Base-by-base conservation (phyloP, 2,113 vertebrate genomes). In the Nibea albiflora region DNA sequence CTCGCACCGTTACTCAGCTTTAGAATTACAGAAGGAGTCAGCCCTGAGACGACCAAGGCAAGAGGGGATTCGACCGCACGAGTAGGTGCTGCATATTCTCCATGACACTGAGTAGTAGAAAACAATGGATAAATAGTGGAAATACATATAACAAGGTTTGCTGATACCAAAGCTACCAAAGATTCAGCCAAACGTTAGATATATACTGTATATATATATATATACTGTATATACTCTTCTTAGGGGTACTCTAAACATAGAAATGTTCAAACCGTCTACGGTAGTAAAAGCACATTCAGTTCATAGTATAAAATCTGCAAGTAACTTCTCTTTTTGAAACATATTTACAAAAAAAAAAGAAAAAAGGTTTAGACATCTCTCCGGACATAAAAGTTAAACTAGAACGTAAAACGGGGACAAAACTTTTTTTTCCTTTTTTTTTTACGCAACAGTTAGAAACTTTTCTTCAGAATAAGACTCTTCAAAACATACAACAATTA, bases 201-300 rank as follows among this genome's bases (percentile, higher is more conserved):
- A 12, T 54, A 54, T 19, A 4, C 35, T 54, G 4, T 54, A 54
- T 54, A 54, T 54, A 54, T 26, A 54, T 26, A 26, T 54, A 26
- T 44, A 20, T 31, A 20, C 35, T 39, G 35, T 61, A 62, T 76
- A 35, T 22, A 50, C 39, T 88, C 70, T 88, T 87, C 61, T 85
- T 75, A 58, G 88, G 85, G 82, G 64, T 90, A 62, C 50, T 88
- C 92, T 90, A 90, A 92, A 93, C 93, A 90, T 92, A 91, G 74
- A 94, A 92, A 91, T 85, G 70, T 92, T 80, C n/a, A 83, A 94
- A 92, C 88, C 24, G 19, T 91, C 90, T 90, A 94, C 17, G 73
- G 89, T 93, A 93, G 81, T 94, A 94, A 95, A 95, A 94, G 92
- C 93, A 95, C 94, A 95, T 95, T 95, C 94, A 95, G 80, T 88